Percentiles rank a stretch among this genome's conserved stretches.
Evolutionary conservation across 2,888 invertebrate species (phyloP).

Genomic region (Apodemia zela): DNA sequence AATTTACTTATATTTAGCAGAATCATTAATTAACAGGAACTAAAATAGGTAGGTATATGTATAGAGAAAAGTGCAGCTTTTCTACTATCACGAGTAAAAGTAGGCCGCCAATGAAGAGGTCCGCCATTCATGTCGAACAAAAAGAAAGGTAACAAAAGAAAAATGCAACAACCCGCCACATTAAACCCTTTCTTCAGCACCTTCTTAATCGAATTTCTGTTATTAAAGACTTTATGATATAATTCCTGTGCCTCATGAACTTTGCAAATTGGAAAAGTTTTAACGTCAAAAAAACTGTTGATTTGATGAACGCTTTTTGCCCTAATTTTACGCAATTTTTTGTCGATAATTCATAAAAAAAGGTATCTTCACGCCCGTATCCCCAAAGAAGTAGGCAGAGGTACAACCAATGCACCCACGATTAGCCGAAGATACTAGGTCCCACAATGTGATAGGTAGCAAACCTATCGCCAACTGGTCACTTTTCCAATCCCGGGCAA

Average conservation of each 20-base stretch:
- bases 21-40: background rate
- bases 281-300: background rate
- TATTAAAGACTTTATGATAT: slow-evolving; percentile 2
- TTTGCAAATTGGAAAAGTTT: slow-evolving; percentile 7
- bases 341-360: no score
- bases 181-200: slow-evolving; percentile 9
- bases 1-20: background rate
- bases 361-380: no score
- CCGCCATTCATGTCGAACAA: slow-evolving; percentile 17
- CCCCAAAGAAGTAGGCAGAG: no score
- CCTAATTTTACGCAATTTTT: no score
- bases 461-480: no score
- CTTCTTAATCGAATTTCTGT: slow-evolving; percentile 11
- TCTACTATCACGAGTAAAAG: slow-evolving; percentile 5
- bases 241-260: background rate
- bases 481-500: no score
- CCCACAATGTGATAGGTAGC: no score
- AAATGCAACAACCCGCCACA: slow-evolving; percentile 13
- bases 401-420: no score
- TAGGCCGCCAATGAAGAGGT: slow-evolving; percentile 18
- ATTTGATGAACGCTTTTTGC: no score
- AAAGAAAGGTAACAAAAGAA: slow-evolving; percentile 14
- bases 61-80: background rate
- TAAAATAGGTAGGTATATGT: background rate
- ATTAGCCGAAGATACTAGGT: no score